phyloP scores from a whole-genome alignment of 37 sponge, comb jelly and placozoan species.

The Geodia barretti region DNA sequence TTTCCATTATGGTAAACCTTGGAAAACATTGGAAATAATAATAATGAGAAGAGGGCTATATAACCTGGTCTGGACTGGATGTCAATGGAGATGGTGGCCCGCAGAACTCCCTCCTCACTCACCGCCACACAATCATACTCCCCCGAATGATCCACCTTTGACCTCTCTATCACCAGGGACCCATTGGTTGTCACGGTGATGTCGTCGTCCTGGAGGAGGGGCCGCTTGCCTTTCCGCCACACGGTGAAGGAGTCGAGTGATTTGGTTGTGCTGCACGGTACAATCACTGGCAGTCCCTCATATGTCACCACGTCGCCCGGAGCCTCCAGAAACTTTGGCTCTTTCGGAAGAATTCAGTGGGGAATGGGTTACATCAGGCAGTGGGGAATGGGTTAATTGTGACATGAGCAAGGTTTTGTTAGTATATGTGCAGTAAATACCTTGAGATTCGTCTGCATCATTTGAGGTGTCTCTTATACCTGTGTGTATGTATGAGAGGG shows the following conservation, averaged over 20 bases:
- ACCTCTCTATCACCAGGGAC: constrained; percentile 3
- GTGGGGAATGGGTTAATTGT: no score
- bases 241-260: not conserved
- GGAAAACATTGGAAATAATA: no score
- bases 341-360: no score
- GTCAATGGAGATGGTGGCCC: not conserved
- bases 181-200: constrained; percentile 6
- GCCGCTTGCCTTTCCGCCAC: constrained; percentile 2
- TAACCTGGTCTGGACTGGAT: constrained; percentile 13
- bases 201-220: not conserved
- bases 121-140: constrained; percentile 8
- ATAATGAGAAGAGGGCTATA: no score
- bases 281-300: not conserved
- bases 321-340: not conserved
- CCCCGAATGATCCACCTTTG: not conserved
- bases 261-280: not conserved
- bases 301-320: not conserved
- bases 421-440: no score
- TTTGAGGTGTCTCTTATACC: no score
- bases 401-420: no score
- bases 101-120: not conserved
- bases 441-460: no score
- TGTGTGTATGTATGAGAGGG: no score
- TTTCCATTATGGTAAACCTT: no score
- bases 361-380: no score